Evolutionary conservation across 2,113 vertebrate genomes (phyloP), one percentile per base, ranked within the genome.

Genomic region (Pungitius pungitius): DNA sequence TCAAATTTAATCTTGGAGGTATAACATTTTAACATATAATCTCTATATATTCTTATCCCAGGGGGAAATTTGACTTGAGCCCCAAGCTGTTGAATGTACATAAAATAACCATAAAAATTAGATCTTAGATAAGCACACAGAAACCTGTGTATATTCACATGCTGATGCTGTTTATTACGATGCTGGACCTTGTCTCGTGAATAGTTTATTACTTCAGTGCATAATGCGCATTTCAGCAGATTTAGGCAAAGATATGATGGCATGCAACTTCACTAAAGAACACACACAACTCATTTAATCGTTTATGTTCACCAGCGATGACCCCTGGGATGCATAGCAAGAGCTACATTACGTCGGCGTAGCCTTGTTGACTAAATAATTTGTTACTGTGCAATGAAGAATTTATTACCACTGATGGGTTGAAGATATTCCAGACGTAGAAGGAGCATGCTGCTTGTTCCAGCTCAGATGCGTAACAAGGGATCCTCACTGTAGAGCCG

Each of bases 381-480:
- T 78, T 52, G 61, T 64, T 42, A 42, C 14, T 35, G 43, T 18
- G 64, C 37, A 18, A 77, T 84, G 24, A 84, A 84, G 45, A 70
- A 73, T 84, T 51, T n/a, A 84, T 35, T 13, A 6, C 18, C 17
- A 8, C 10, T 52, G 22, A 70, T 57, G 63, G 17, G 26, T 74
- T 49, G 10, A 20, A 47, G n/a, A 54, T 75, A 49, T 18, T 75
- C 70, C 26, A 56, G 47, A 42, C 1, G 18, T 11, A 15, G 8
- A 47, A 75, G 71, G 40, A 45, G 12, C 26, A 27, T 43, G 45
- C 37, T 58, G 35, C 35, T 52, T 33, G 1, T 51, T 51, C 8
- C 47, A 22, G 47, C 47, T 51, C 20, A n/a, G 26, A 68, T 37
- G 54, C 39, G 30, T 37, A 4, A 27, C 1, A 27, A 49, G 14